These are phyloP conservation scores for Meloidogyne chitwoodi DNA, from an alignment of 1,140 invertebrate genomes.

Conservation along the genomic window DNA sequence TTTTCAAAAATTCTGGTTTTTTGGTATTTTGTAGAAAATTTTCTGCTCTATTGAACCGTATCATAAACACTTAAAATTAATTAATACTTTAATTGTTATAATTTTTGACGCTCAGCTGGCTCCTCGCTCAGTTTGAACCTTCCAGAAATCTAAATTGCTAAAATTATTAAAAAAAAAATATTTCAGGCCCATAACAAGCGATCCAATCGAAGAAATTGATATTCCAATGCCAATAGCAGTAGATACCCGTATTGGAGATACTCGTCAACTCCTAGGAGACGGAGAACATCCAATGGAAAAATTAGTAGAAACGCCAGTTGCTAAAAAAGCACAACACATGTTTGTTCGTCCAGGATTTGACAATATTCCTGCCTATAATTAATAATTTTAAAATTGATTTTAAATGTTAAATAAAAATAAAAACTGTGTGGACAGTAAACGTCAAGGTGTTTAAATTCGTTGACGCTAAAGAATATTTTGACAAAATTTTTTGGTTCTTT, in stretches of 20 bases:
- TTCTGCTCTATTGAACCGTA: too few species aligned
- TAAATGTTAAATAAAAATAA: too few species aligned
- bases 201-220: not conserved
- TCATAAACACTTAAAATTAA: too few species aligned
- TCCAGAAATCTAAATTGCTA: not conserved
- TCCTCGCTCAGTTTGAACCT: too few species aligned
- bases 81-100: too few species aligned
- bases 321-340: slow-evolving; percentile 50
- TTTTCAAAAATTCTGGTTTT: too few species aligned
- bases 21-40: too few species aligned
- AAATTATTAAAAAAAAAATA: not conserved
- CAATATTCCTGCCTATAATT: slow-evolving; percentile 57
- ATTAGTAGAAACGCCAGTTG: slow-evolving; percentile 43
- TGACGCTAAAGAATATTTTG: too few species aligned
- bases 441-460: too few species aligned
- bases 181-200: not conserved
- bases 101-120: too few species aligned
- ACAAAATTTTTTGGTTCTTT: too few species aligned
- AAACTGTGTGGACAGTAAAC: too few species aligned
- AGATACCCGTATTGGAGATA: not conserved
- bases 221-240: not conserved
- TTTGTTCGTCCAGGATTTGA: slow-evolving; percentile 53
- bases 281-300: not conserved
- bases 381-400: not conserved
- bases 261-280: not conserved